phyloP scores from a whole-genome alignment of 2,888 invertebrate species.

The Orthonevra nobilis region DNA sequence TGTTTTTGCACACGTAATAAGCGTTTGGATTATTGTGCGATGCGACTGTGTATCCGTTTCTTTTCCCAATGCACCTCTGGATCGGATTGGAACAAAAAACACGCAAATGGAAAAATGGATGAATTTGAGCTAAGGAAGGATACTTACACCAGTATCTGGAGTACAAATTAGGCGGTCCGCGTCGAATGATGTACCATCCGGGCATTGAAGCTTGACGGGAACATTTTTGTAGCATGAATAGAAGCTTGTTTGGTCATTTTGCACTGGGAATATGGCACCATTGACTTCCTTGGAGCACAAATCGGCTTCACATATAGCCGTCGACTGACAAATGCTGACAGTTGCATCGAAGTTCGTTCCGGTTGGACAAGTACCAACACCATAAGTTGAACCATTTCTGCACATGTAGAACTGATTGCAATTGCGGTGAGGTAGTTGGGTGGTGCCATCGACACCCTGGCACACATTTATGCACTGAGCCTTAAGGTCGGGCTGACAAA shows the following conservation, averaged over 20 bases:
- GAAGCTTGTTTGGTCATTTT: slow-evolving; percentile 66
- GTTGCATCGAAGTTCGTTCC: slow-evolving; percentile 72
- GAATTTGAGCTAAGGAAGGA: too few relatives aligned
- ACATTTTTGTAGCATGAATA: slow-evolving; percentile 72
- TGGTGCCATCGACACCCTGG: slow-evolving; percentile 45
- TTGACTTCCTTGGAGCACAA: slow-evolving; percentile 71
- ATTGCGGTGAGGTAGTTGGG: slow-evolving; percentile 73
- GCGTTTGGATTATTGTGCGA: slow-evolving; percentile 64
- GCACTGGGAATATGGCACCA: slow-evolving; percentile 71
- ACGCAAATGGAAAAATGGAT: too few relatives aligned
- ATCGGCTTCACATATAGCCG: slow-evolving; percentile 69
- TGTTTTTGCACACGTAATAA: slow-evolving; percentile 72
- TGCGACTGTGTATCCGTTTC: slow-evolving; percentile 20
- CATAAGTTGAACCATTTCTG: slow-evolving; percentile 69
- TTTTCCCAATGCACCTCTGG: slow-evolving; percentile 43
- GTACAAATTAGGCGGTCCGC: slow-evolving; percentile 22
- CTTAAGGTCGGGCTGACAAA: slow-evolving; percentile 72
- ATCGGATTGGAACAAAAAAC: background rate
- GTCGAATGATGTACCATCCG: slow-evolving; percentile 63
- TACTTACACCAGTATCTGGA: slow-evolving; percentile 69
- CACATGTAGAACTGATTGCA: slow-evolving; percentile 76
- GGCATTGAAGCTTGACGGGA: slow-evolving; percentile 67
- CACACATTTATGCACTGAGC: slow-evolving; percentile 76
- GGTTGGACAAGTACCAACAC: slow-evolving; percentile 73
- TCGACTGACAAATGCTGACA: slow-evolving; percentile 68